Evolutionary conservation across 2,888 invertebrate species (phyloP).

Genomic region (Calameuta pallipes): DNA sequence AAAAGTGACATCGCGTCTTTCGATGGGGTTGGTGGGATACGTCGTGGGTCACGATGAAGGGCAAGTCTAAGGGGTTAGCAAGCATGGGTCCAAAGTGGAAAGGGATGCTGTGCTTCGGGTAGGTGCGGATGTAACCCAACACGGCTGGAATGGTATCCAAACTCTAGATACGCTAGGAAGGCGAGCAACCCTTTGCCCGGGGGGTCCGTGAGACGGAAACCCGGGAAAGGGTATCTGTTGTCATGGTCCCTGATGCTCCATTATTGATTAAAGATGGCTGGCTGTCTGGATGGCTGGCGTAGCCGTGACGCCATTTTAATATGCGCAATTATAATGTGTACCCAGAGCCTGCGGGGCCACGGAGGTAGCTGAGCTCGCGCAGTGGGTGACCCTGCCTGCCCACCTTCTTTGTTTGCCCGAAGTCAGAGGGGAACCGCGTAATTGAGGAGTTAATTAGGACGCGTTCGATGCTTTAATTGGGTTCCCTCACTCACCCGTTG

Average conservation of each 20-base stretch:
- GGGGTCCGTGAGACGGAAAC: constrained; percentile 55
- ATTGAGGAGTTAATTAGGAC: constrained; percentile 65
- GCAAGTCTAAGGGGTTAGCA: background rate
- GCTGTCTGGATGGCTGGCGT: constrained; percentile 31
- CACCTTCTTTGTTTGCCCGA: constrained; percentile 57
- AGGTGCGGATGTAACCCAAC: constrained; percentile 35
- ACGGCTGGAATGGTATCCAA: constrained; percentile 3
- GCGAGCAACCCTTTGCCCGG: constrained; percentile 57
- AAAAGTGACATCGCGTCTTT: background rate
- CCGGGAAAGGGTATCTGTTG: constrained; percentile 63
- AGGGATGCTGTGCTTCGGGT: background rate
- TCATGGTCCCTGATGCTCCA: constrained; percentile 67
- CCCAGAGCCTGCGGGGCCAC: constrained; percentile 33
- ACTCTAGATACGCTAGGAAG: constrained; percentile 38
- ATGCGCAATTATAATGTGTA: constrained; percentile 66
- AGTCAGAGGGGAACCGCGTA: constrained; percentile 55
- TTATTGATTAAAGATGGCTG: constrained; percentile 67
- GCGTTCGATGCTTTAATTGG: constrained; percentile 61
- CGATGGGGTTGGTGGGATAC: background rate
- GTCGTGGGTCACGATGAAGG: background rate
- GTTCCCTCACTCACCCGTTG: constrained; percentile 26
- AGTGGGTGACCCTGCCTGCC: constrained; percentile 35
- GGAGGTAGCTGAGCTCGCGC: constrained; percentile 12
- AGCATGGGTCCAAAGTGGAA: background rate
- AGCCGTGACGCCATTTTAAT: constrained; percentile 63